Evolutionary conservation across 2,888 invertebrate species (phyloP).

Genomic region (Ganaspis brasiliensis): DNA sequence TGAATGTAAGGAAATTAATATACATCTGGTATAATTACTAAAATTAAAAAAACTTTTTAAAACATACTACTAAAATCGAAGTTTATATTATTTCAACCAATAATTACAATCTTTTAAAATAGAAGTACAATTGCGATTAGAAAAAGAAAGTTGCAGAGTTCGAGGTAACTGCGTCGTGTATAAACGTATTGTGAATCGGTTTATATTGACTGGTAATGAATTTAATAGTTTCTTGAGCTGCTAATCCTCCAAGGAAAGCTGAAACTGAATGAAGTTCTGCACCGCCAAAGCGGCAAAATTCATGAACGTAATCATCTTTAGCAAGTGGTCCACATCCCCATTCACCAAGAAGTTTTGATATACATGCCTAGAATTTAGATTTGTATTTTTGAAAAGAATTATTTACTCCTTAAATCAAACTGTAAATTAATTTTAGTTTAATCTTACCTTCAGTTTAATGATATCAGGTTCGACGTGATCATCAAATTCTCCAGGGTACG

Average conservation of each 20-base stretch:
- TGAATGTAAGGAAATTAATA: slow-evolving; percentile 48
- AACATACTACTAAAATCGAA: slow-evolving; percentile 12
- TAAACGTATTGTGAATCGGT: slow-evolving; percentile 96
- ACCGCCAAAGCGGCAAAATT: slow-evolving; percentile 97
- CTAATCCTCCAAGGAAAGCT: slow-evolving; percentile 95
- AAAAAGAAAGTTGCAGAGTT: slow-evolving; percentile 91
- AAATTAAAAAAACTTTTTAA: slow-evolving; percentile 42
- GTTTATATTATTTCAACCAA: slow-evolving; percentile 53
- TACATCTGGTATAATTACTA: slow-evolving; percentile 52
- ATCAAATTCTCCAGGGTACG: slow-evolving; percentile 93
- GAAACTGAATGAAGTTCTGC: slow-evolving; percentile 97
- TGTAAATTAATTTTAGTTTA: too few relatives aligned
- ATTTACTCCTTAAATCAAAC: too few relatives aligned
- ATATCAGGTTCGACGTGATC: slow-evolving; percentile 95
- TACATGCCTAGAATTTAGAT: slow-evolving; percentile 79
- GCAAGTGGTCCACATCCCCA: slow-evolving; percentile 90
- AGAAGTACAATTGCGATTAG: slow-evolving; percentile 79
- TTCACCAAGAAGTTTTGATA: slow-evolving; percentile 89
- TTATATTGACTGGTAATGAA: slow-evolving; percentile 97
- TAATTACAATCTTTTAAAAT: slow-evolving; percentile 59
- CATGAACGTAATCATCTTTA: slow-evolving; percentile 96
- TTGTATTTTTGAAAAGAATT: neutral
- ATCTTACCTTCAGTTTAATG: slow-evolving; percentile 88
- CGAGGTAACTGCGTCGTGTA: slow-evolving; percentile 96
- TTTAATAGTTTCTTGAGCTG: slow-evolving; percentile 96